Base-by-base conservation (phyloP, 2,113 vertebrate species). In the Cebus imitator region DNA sequence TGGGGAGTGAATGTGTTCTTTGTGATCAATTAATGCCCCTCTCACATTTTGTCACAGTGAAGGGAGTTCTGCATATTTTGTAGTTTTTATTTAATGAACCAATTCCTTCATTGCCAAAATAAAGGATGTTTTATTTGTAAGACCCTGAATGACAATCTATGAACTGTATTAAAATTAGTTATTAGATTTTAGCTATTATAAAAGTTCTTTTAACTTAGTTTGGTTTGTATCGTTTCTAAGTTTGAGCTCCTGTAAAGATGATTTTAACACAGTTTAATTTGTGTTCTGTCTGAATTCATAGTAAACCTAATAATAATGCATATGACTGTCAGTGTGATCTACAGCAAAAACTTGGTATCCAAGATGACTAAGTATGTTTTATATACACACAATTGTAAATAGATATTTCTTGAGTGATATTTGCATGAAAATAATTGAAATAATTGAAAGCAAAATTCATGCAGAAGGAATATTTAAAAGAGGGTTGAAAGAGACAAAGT, bases 271-370 rank as follows among this genome's bases (percentile, higher is more conserved):
- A 0, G 8, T 40, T 64, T 3, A 10, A 11, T 43, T 57, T 6
- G 2, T 2, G 25, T 52, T 21, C 6, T 0, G 23, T 37, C 30
- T 35, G 2, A 30, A 23, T 2, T 25, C 5, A 0, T 0, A 4
- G 37, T 1, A 5, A n/a, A 8, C 10, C 61, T 17, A 0, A 7
- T 1, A 0, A 7, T 1, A 14, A 27, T 10, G 1, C 17, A 0
- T 2, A 1, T 23, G 11, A 20, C 1, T 0, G 11, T 0, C 73
- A n/a, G 18, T 2, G 3, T 8, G 20, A 1, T 10, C 30, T 57
- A 2, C 48, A 2, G 37, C 37, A 40, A 6, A 23, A 17, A 4
- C 32, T 1, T 2, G 35, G 92, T n/a, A 25, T 25, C 21, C 0
- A 0, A 35, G 50, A 43, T 1, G 50, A 8, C 18, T 61, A 5